Evolutionary conservation across 2,113 vertebrate genomes (phyloP).

Genomic region (Aldabrachelys gigantea): DNA sequence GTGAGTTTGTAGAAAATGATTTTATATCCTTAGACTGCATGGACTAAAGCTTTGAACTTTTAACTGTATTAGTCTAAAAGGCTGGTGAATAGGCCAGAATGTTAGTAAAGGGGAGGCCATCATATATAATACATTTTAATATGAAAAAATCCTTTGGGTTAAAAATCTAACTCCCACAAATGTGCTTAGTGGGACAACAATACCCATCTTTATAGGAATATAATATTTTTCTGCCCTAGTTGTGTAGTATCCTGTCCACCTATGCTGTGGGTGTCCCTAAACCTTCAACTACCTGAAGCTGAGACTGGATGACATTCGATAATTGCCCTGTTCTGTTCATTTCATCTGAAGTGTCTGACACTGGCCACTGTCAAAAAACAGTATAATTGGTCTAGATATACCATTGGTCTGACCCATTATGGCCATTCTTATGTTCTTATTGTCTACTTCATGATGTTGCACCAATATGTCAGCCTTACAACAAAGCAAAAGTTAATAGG

Average conservation of each 20-base stretch:
- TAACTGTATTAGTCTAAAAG: constrained; percentile 32
- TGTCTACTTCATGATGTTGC: neutral
- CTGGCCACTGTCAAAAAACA: neutral
- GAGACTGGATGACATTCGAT: neutral
- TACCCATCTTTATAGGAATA: too few species aligned
- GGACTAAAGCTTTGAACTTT: constrained; percentile 50
- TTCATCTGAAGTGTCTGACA: neutral
- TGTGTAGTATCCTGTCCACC: too few species aligned
- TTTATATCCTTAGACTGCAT: constrained; percentile 30
- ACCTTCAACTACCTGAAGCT: neutral
- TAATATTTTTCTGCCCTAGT: too few species aligned
- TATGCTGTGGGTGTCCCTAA: too few species aligned
- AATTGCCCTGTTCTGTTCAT: neutral
- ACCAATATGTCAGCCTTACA: neutral
- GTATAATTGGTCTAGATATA: neutral
- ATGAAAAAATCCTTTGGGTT: neutral
- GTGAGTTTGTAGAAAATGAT: constrained; percentile 15
- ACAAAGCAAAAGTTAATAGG: neutral
- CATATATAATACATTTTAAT: neutral
- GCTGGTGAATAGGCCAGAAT: constrained; percentile 1
- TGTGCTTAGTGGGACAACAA: neutral
- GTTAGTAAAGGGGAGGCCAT: constrained; percentile 8
- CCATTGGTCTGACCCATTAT: neutral
- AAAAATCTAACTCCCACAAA: neutral
- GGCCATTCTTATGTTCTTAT: neutral